Conservation (phyloP, 2,888 invertebrate genomes). For the Hypomecis atomaria region DNA sequence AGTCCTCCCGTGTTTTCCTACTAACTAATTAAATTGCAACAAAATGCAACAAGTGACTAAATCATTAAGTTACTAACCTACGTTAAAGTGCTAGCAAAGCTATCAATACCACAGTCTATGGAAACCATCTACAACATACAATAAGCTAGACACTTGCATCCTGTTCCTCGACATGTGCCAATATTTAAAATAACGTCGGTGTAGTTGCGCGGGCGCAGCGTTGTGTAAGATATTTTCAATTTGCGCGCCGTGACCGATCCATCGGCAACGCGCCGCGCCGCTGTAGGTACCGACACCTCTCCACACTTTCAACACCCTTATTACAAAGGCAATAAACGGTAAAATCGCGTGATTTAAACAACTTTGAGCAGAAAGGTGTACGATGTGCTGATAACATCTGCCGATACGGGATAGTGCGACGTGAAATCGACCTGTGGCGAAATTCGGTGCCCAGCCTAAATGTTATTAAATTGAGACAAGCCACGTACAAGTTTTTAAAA, state of each 20-base stretch:
- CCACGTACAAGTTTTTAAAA: background rate
- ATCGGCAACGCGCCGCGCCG: conserved; percentile 54
- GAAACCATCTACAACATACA: no score
- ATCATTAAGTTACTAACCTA: no score
- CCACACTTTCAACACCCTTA: conserved; percentile 11
- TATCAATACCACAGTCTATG: no score
- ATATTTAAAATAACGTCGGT: conserved; percentile 33
- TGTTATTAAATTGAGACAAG: conserved; percentile 24
- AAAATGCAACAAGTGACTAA: no score
- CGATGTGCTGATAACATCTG: conserved; percentile 42
- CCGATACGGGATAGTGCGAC: conserved; percentile 36
- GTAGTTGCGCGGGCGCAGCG: conserved; percentile 19
- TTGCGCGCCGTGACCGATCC: conserved; percentile 54
- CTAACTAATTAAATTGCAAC: no score
- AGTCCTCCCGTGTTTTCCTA: no score
- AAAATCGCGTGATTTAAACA: background rate
- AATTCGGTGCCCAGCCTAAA: conserved; percentile 32
- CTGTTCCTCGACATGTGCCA: background rate
- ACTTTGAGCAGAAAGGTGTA: conserved; percentile 15
- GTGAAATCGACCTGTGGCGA: conserved; percentile 43
- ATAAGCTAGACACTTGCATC: no score
- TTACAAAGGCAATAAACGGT: conserved; percentile 6
- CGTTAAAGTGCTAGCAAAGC: no score
- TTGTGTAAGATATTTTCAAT: conserved; percentile 55
- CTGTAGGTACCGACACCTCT: conserved; percentile 32